These are phyloP conservation scores for Luscinia luscinia DNA, from an alignment of 2,797 vertebrate genomes.

Conservation along the genomic window DNA sequence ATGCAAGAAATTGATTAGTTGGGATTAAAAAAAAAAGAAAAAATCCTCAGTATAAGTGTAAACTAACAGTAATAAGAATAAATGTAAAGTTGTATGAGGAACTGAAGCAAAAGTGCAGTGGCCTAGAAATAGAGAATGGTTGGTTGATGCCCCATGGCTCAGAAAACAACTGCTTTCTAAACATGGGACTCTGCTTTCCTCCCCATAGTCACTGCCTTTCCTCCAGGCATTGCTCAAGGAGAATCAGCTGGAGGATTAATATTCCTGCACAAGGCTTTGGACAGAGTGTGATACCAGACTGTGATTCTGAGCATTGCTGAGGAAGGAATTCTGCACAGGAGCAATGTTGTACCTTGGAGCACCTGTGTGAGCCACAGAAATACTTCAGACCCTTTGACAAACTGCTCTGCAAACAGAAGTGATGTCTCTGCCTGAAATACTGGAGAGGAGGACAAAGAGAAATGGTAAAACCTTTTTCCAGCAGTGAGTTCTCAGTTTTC, in stretches of 20 bases:
- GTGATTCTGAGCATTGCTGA: not conserved
- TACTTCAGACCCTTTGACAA: not conserved
- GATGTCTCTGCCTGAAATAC: not conserved
- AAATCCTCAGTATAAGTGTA: accelerated
- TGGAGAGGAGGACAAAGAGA: not conserved
- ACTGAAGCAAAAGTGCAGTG: not conserved
- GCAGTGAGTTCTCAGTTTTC: not conserved
- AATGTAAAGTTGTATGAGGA: not conserved
- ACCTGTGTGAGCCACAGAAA: not conserved
- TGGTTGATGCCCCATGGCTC: not conserved
- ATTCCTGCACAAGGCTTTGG: not conserved
- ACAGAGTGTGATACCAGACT: not conserved
- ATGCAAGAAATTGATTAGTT: slow-evolving; percentile 7
- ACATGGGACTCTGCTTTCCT: not conserved
- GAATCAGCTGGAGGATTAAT: not conserved
- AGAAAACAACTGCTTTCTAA: not conserved
- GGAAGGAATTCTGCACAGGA: not conserved
- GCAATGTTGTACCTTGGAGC: not conserved
- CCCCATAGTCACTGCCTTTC: not conserved
- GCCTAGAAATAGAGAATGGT: not conserved
- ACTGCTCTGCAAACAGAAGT: not conserved
- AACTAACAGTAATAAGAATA: not conserved
- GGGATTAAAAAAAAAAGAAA: not conserved
- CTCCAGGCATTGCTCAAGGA: not conserved
- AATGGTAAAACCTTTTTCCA: not conserved